Conservation (phyloP, 2,113 vertebrate species). For the Gadus chalcogrammus region DNA sequence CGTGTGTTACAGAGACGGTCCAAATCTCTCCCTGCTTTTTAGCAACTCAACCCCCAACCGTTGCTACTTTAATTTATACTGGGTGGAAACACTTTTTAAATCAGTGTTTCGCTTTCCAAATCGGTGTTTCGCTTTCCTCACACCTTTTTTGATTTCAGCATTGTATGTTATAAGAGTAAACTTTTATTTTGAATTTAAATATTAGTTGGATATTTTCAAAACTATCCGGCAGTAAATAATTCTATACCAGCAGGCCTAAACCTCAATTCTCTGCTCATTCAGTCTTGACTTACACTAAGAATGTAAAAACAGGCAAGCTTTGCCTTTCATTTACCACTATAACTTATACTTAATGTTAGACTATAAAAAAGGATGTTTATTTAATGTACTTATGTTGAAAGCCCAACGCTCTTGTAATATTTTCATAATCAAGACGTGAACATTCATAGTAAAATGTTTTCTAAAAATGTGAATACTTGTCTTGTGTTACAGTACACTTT, state of each 20-base stretch:
- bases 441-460: too few relatives aligned
- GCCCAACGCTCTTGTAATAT: too few relatives aligned
- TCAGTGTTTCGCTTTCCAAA: not conserved
- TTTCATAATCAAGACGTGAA: too few relatives aligned
- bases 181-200: too few relatives aligned
- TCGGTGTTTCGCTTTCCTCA: not conserved
- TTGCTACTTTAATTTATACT: too few relatives aligned
- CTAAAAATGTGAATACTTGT: not conserved
- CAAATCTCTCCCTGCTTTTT: too few relatives aligned
- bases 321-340: not conserved
- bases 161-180: not conserved
- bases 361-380: not conserved
- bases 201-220: not conserved
- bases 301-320: constrained; percentile 11
- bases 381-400: not conserved
- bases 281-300: constrained; percentile 12
- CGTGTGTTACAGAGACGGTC: too few relatives aligned
- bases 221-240: not conserved
- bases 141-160: not conserved
- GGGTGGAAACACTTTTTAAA: too few relatives aligned
- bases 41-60: too few relatives aligned
- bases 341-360: not conserved
- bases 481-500: not conserved
- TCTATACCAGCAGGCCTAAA: not conserved
- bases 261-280: not conserved